Evolutionary conservation across 2,113 vertebrate species (phyloP).

Genomic region (Leptobrachium leishanense): DNA sequence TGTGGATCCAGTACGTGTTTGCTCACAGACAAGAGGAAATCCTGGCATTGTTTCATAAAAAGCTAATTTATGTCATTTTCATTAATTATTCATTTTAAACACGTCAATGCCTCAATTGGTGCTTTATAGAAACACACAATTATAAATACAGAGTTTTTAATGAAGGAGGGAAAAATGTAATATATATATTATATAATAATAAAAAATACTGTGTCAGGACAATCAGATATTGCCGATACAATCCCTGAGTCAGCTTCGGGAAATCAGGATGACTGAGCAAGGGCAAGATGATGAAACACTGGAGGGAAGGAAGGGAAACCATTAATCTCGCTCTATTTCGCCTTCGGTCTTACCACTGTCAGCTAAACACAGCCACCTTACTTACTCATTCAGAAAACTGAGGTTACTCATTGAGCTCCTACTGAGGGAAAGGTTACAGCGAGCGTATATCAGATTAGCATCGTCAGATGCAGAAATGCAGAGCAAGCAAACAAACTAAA

Average conservation of each 20-base stretch:
- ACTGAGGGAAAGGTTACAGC: not conserved
- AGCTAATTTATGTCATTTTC: too few species aligned
- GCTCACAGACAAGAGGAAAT: too few species aligned
- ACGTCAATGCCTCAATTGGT: too few species aligned
- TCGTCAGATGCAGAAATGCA: not conserved
- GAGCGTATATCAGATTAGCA: not conserved
- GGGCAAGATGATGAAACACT: constrained; percentile 23
- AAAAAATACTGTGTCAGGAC: not conserved
- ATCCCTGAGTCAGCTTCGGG: constrained; percentile 18
- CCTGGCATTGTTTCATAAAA: too few species aligned
- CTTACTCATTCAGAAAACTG: constrained; percentile 39
- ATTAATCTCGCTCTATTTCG: constrained; percentile 27
- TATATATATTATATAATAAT: not conserved
- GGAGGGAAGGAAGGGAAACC: constrained; percentile 11
- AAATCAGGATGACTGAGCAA: constrained; percentile 1
- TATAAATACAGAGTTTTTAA: too few species aligned
- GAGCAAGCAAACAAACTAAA: not conserved
- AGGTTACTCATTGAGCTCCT: not conserved
- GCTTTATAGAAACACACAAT: too few species aligned
- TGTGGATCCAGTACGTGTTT: too few species aligned
- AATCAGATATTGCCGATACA: not conserved
- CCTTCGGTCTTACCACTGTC: constrained; percentile 29
- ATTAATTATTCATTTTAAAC: too few species aligned
- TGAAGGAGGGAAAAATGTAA: too few species aligned
- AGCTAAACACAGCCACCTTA: constrained; percentile 8